Base-by-base conservation (phyloP, 1,140 invertebrate genomes). In the Drosophila serrata region DNA sequence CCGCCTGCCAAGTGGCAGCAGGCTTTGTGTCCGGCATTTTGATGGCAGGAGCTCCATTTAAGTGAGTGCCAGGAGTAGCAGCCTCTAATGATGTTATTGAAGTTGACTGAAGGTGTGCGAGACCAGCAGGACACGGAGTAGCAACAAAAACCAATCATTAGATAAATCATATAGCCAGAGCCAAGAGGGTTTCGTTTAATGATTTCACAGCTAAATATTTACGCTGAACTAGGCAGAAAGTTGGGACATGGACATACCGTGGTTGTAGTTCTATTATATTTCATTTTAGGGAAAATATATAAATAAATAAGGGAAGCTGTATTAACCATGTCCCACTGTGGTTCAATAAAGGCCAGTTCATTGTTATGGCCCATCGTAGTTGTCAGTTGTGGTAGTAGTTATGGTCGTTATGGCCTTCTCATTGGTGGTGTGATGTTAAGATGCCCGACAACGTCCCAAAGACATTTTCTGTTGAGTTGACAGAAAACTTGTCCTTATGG, bases 381-480 rank as follows among this genome's bases (percentile, higher is more conserved):
- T 58, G 35, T 37, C 64, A 72, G 43, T 70, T 40, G 43, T 67
- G 33, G 61, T 68, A 49, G 33, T 58, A 49, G 33, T 58, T 33
- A 40, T 56, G 67, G 68, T 37, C 29, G 37, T 51, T 67, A 55
- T 55, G n/a, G 46, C 46, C 65, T 24, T 24, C 65, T 24, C 51
- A 22, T 22, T 24, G 9, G 33, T 35, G 65, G 45, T 68, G 65
- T 53, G 46, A 53, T 53, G 62, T 53, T 67, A 61, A 69, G 37
- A 69, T 69, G 67, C 31, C 39, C 35, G 42, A n/a, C 65, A 65
- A 59, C 53, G 68, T 49, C 53, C 67, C 46, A 29, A 48, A 72
- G 69, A 72, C 67, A 49, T 72, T 69, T 73, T 73, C 51, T 72
- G 69, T 72, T 22, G 69, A 73, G 69, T 73, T 72, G 67, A 72